phyloP scores from a whole-genome alignment of 2,888 invertebrate species.

The Rhabditophanes sp. region DNA sequence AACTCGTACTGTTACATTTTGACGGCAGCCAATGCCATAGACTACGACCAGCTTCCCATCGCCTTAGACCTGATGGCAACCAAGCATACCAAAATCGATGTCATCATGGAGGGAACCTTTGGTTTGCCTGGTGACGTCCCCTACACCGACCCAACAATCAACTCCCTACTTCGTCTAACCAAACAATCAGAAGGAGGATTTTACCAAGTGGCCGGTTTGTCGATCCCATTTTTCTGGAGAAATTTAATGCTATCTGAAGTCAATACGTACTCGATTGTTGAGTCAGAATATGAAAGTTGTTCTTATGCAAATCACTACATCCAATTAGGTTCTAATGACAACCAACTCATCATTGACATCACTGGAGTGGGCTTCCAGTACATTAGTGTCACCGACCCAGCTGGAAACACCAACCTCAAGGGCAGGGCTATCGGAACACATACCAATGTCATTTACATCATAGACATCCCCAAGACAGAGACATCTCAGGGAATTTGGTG shows the following conservation, averaged over 20 bases:
- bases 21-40: constrained; percentile 1
- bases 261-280: constrained; percentile 7
- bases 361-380: constrained; percentile 5
- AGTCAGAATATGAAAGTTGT: constrained; percentile 11
- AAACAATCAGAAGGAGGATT: constrained; percentile 20
- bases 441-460: constrained; percentile 17
- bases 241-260: constrained; percentile 3
- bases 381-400: constrained; percentile 5
- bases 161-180: constrained; percentile 15
- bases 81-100: constrained; percentile 12
- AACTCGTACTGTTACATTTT: not conserved
- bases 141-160: constrained; percentile 14
- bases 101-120: constrained; percentile 17
- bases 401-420: constrained; percentile 9
- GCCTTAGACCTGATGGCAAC: constrained; percentile 1
- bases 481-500: constrained; percentile 17
- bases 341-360: constrained; percentile 16
- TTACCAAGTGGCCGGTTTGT: constrained; percentile 9
- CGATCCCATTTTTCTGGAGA: constrained; percentile 1
- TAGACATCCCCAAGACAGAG: constrained; percentile 10
- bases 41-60: too few species aligned
- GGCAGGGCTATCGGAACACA: constrained; percentile 8
- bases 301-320: constrained; percentile 17
- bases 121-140: constrained; percentile 15
- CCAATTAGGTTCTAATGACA: constrained; percentile 18